These are phyloP conservation scores for Rhamphomyia laevipes DNA, from an alignment of 2,888 invertebrate genomes.

Conservation along the genomic window DNA sequence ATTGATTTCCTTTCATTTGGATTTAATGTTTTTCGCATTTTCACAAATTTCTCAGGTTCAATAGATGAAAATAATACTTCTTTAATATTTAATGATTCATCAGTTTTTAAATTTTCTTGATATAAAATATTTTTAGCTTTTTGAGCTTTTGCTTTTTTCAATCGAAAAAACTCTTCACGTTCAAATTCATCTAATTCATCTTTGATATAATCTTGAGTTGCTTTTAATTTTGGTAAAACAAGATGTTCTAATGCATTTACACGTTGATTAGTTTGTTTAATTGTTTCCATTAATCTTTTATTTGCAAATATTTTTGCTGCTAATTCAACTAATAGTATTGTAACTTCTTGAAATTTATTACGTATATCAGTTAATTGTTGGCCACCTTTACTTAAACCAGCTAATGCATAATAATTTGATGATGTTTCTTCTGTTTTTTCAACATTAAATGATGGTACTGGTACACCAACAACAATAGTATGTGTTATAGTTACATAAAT, in stretches of 20 bases:
- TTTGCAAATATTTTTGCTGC: conserved; percentile 23
- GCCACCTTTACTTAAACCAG: conserved; percentile 26
- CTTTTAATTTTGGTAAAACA: conserved; percentile 21
- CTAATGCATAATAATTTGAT: conserved; percentile 15
- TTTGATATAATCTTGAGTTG: conserved; percentile 21
- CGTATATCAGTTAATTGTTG: conserved; percentile 23
- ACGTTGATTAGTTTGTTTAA: conserved; percentile 25
- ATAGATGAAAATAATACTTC: too few species aligned
- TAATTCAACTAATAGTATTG: conserved; percentile 16
- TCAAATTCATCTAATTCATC: conserved; percentile 29
- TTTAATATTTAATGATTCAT: too few species aligned
- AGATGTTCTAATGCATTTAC: conserved; percentile 29
- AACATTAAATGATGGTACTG: conserved; percentile 17
- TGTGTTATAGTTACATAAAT: conserved; percentile 14
- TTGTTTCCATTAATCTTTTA: conserved; percentile 16
- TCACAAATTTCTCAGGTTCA: too few species aligned
- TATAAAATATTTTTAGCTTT: conserved; percentile 15
- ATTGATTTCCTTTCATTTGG: too few species aligned
- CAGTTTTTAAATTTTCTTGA: too few species aligned
- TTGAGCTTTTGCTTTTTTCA: conserved; percentile 29
- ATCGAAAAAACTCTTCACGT: conserved; percentile 29
- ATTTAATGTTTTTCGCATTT: too few species aligned
- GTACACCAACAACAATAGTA: conserved; percentile 23
- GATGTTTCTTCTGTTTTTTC: conserved; percentile 14
- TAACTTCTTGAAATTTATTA: conserved; percentile 16